Base-by-base conservation (phyloP, 2,888 invertebrate genomes). In the Netelia virgata region DNA sequence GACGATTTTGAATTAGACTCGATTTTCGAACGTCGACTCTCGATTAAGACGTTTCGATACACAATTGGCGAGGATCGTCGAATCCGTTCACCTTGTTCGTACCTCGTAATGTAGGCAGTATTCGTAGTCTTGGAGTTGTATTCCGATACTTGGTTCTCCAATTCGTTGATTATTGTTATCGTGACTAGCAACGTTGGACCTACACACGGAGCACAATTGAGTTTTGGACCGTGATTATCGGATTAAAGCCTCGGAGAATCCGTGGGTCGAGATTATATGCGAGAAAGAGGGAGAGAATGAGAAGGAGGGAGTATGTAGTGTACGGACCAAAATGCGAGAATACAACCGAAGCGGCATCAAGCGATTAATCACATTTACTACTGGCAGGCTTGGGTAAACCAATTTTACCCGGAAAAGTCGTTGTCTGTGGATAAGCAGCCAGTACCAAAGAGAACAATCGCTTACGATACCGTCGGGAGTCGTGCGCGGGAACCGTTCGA, bases 311-410 rank as follows among this genome's bases (percentile, higher is more conserved):
- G 66, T n/a, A 69, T 63, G 78, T 82, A 72, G 74, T 47, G 73
- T 77, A 57, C 53, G 63, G 69, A 55, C 63, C 70, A 82, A 72
- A 79, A 78, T 55, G 87, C 85, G 82, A 68, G 82, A 86, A 88
- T 89, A 88, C 83, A 87, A 87, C 74, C 82, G 82, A 85, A 57
- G 86, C 89, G 88, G 88, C 88, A 88, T 83, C 86, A 81, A 84
- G 84, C 90, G 90, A 92, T 92, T 92, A 92, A 92, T 92, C 92
- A 91, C 89, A 89, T 91, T 91, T 90, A 88, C 81, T 76, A 76
- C 75, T 69, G 73, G 78, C 80, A 81, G 83, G 88, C 86, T 87
- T 85, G 88, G 83, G 86, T 86, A 89, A 88, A 88, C 90, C 91
- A 92, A 92, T 92, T 92, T 91, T 87, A 84, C 87, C 89, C 59